phyloP scores from a whole-genome alignment of 2,113 vertebrate species.

The Hydrolagus affinis region DNA sequence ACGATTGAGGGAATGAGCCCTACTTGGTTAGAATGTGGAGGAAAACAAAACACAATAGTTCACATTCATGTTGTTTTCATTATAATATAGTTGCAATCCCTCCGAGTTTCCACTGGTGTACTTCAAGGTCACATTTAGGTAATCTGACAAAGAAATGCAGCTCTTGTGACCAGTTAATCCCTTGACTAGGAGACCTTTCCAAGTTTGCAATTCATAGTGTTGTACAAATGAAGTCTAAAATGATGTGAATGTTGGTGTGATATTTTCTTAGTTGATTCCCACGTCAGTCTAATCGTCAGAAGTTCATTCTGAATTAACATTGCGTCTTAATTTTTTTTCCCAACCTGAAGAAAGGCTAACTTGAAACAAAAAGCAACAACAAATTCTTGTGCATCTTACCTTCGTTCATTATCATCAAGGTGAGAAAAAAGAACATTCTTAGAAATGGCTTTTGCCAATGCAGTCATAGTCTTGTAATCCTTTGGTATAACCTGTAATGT shows the following conservation, averaged over 20 bases:
- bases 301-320: background rate
- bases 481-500: slow-evolving; percentile 84
- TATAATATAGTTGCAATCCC: background rate
- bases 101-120: background rate
- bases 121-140: background rate
- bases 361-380: background rate
- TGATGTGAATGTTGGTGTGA: background rate
- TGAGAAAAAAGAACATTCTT: slow-evolving; percentile 95
- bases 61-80: background rate
- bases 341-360: background rate
- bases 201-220: background rate
- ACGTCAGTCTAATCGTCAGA: too few species aligned
- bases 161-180: background rate
- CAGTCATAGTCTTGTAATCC: slow-evolving; percentile 98
- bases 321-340: background rate
- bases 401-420: slow-evolving; percentile 93
- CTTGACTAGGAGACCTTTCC: background rate
- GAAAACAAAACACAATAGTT: background rate
- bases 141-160: background rate
- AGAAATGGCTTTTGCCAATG: slow-evolving; percentile 90
- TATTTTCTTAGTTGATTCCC: too few species aligned
- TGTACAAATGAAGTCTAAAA: background rate
- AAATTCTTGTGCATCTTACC: slow-evolving; percentile 54
- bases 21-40: background rate
- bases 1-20: too few species aligned